Percentiles rank a stretch among this genome's conserved stretches.
Evolutionary conservation across 2,888 invertebrate genomes (phyloP).

Genomic region (Xestia sexstrigata): DNA sequence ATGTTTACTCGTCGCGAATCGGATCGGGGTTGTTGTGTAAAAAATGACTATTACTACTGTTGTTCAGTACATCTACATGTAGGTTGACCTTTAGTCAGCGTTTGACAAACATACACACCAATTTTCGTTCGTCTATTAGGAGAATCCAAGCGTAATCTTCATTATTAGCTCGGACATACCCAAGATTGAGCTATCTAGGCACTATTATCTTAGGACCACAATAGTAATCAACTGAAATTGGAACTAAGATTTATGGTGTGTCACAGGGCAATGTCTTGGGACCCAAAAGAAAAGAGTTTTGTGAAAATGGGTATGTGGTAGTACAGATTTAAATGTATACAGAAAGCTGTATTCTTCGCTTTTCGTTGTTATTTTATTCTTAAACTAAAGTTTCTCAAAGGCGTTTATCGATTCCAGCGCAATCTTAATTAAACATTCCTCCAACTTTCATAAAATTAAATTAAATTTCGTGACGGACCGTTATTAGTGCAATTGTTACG

Average conservation of each 20-base stretch:
- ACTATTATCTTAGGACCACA: not conserved
- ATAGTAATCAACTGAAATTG: constrained; percentile 1
- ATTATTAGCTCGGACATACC: not conserved
- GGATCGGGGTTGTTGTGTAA: constrained; percentile 37
- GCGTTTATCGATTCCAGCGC: constrained; percentile 29
- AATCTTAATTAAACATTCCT: constrained; percentile 52
- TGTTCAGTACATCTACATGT: not conserved
- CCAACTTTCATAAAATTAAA: constrained; percentile 38
- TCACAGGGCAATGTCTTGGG: constrained; percentile 26
- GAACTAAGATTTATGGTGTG: not conserved
- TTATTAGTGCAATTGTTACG: constrained; percentile 31
- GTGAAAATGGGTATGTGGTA: not conserved
- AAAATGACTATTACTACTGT: constrained; percentile 35
- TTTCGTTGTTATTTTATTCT: constrained; percentile 22
- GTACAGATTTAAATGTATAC: constrained; percentile 22
- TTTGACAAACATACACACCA: constrained; percentile 13
- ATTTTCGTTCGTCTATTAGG: not conserved
- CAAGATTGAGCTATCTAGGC: not conserved
- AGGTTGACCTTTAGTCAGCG: constrained; percentile 9
- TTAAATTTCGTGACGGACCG: constrained; percentile 46
- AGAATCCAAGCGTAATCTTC: not conserved
- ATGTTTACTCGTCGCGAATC: constrained; percentile 59
- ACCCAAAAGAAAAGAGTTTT: not conserved
- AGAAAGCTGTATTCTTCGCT: constrained; percentile 6
- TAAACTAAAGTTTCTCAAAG: constrained; percentile 24